Evolutionary conservation across 2,888 invertebrate species (phyloP).

Genomic region (Pristionchus exspectatus): DNA sequence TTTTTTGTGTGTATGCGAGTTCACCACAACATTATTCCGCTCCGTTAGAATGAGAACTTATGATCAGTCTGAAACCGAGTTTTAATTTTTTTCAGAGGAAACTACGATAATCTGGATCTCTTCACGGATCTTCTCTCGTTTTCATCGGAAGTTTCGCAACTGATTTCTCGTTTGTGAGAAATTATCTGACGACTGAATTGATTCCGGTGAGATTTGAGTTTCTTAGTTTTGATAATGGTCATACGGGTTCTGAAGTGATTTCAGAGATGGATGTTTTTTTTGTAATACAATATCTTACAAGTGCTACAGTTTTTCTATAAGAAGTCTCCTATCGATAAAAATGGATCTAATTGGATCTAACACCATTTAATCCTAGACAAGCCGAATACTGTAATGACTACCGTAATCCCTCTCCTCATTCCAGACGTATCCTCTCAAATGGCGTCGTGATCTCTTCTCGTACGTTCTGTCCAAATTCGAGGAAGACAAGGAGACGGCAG

Average conservation of each 20-base stretch:
- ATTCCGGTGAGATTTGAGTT: conserved; percentile 77
- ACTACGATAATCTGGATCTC: conserved; percentile 88
- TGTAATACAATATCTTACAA: no score
- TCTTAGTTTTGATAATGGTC: not conserved
- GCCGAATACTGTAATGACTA: not conserved
- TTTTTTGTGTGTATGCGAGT: no score
- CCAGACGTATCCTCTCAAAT: conserved; percentile 91
- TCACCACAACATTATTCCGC: no score
- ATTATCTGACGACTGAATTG: conserved; percentile 80
- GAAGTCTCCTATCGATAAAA: no score
- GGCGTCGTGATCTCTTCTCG: conserved; percentile 96
- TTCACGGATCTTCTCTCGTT: conserved; percentile 92
- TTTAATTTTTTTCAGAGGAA: conserved; percentile 6
- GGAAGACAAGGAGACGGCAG: conserved; percentile 58
- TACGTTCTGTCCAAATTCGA: conserved; percentile 92
- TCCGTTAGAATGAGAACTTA: no score
- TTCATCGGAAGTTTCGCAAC: conserved; percentile 89
- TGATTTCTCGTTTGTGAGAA: conserved; percentile 87
- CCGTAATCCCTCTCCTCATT: conserved; percentile 78
- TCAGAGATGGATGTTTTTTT: no score
- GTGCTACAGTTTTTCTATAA: no score
- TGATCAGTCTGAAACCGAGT: no score
- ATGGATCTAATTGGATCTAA: no score
- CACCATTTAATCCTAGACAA: no score
- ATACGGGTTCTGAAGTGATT: no score